Evolutionary conservation across 2,113 vertebrate genomes (phyloP).

Genomic region (pig (Sus scrofa)): DNA sequence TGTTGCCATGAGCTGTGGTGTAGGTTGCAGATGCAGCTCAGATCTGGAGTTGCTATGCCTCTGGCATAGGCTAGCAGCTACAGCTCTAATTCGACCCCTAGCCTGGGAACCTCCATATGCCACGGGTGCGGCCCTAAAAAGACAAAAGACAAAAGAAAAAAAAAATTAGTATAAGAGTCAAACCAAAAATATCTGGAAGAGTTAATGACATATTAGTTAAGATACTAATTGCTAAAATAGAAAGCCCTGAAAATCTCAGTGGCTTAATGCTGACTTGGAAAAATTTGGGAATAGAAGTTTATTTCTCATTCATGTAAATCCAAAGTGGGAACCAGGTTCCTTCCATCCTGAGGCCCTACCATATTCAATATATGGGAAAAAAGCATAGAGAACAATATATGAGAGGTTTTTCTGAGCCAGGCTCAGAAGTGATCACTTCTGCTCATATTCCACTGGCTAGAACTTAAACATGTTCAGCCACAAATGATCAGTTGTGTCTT

Average conservation of each 20-base stretch:
- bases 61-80: too few species aligned
- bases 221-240: neutral
- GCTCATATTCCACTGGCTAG: neutral
- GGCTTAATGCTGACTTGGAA: neutral
- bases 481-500: conserved; percentile 24
- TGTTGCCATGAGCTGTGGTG: too few species aligned
- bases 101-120: too few species aligned
- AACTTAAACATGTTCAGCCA: neutral
- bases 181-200: conserved; percentile 47
- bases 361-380: neutral
- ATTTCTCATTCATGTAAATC: conserved; percentile 43
- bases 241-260: conserved; percentile 26
- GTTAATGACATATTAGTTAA: neutral
- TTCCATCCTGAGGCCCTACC: neutral
- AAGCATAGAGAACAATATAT: neutral
- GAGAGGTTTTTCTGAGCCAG: neutral
- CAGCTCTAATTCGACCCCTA: too few species aligned
- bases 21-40: too few species aligned
- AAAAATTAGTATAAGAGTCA: too few species aligned
- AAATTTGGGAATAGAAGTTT: neutral
- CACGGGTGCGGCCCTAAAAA: too few species aligned
- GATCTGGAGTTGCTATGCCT: too few species aligned
- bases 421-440: neutral
- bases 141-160: too few species aligned
- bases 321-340: neutral